A percentile compares a stretch with the other conserved stretches of the same genome.
Evolutionary conservation across 2,888 invertebrate species (phyloP).

Genomic region (Aporophyla nigra): DNA sequence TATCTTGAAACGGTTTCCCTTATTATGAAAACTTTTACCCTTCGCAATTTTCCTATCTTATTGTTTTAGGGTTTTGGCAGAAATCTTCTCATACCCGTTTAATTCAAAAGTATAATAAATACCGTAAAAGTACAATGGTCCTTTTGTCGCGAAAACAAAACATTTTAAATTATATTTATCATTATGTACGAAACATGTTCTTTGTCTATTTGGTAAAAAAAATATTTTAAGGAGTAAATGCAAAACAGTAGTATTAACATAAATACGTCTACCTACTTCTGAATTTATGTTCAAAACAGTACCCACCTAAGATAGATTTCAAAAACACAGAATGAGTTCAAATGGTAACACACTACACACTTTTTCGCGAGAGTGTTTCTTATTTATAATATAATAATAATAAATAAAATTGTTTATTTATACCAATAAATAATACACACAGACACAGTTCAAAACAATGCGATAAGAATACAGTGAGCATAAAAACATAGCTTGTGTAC

Average conservation of each 20-base stretch:
- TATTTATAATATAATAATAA: too few relatives aligned
- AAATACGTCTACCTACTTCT: too few relatives aligned
- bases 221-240: neutral
- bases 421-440: too few relatives aligned
- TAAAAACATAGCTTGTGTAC: too few relatives aligned
- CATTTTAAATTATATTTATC: conserved; percentile 10
- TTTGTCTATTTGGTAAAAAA: conserved; percentile 6
- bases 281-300: neutral
- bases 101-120: conserved; percentile 14
- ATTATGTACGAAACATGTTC: conserved; percentile 7
- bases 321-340: neutral
- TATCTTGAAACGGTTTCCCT: conserved; percentile 17
- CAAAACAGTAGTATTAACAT: conserved; percentile 2
- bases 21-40: neutral
- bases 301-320: neutral
- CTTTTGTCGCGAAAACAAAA: conserved; percentile 21
- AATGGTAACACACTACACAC: neutral
- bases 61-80: conserved; percentile 15
- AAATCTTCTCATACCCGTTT: conserved; percentile 5
- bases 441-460: too few relatives aligned
- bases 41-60: conserved; percentile 6
- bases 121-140: neutral
- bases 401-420: too few relatives aligned
- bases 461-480: too few relatives aligned
- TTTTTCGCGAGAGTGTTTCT: neutral